Evolutionary conservation across 2,113 vertebrate genomes (phyloP).

Genomic region (Sphyrna mokarran): DNA sequence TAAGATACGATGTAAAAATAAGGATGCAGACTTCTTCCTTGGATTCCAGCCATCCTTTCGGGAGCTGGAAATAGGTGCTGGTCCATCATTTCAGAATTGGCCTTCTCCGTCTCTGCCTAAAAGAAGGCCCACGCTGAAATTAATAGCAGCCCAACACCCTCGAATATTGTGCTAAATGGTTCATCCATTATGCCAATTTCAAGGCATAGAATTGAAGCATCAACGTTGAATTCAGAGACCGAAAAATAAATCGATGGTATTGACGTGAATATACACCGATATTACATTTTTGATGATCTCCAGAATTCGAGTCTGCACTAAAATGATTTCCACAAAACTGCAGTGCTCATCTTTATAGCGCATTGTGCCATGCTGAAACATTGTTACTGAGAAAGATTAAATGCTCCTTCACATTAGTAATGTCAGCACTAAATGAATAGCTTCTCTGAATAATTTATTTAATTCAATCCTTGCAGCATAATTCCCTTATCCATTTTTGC

Average conservation of each 20-base stretch:
- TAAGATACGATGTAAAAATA: not conserved
- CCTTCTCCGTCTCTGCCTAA: not conserved
- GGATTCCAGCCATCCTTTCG: not conserved
- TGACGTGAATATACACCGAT: slow-evolving; percentile 21
- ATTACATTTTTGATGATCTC: slow-evolving; percentile 36
- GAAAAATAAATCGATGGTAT: slow-evolving; percentile 13
- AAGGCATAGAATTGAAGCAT: not conserved
- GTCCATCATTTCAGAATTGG: not conserved
- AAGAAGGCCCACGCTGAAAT: not conserved
- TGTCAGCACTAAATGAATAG: slow-evolving; percentile 97
- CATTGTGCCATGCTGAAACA: slow-evolving; percentile 55
- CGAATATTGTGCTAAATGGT: not conserved
- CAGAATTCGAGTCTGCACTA: not conserved
- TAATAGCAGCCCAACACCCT: not conserved
- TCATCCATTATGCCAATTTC: not conserved
- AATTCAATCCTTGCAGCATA: slow-evolving; percentile 57
- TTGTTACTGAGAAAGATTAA: slow-evolving; percentile 78
- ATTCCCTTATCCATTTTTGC: slow-evolving; percentile 86
- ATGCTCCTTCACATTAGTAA: slow-evolving; percentile 97
- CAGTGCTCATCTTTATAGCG: slow-evolving; percentile 68
- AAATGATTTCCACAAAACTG: slow-evolving; percentile 43
- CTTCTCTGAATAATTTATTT: slow-evolving; percentile 97
- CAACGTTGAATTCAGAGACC: not conserved
- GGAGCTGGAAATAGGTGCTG: not conserved
- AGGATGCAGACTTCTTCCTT: not conserved